Evolutionary conservation across 2,113 vertebrate species (phyloP).

Genomic region (Seriola rivoliana): DNA sequence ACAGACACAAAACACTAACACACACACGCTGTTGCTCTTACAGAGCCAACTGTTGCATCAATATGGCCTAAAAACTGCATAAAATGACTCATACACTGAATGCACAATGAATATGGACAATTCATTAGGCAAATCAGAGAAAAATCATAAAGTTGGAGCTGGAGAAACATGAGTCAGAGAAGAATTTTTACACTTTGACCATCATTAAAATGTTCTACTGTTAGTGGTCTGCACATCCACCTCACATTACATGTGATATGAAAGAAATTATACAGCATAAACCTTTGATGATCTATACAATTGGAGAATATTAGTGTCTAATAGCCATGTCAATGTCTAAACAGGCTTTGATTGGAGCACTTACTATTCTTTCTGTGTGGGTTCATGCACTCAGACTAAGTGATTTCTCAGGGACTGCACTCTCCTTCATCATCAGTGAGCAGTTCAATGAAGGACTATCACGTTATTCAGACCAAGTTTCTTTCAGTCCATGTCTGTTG

Average conservation of each 20-base stretch:
- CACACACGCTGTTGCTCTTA: not conserved
- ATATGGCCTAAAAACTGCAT: not conserved
- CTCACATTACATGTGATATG: not conserved
- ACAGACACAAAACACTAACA: conserved; percentile 6
- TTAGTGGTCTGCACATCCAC: not conserved
- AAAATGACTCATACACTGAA: not conserved
- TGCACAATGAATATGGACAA: not conserved
- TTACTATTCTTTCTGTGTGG: conserved; percentile 39
- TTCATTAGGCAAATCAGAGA: not conserved
- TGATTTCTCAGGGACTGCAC: conserved; percentile 66
- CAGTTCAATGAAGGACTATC: conserved; percentile 52
- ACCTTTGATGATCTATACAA: conserved; percentile 48
- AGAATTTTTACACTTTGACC: not conserved
- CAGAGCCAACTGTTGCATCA: conserved; percentile 14
- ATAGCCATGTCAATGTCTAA: conserved; percentile 29
- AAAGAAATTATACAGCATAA: not conserved
- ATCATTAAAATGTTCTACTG: not conserved
- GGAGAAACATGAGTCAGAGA: not conserved
- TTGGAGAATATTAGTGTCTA: conserved; percentile 38
- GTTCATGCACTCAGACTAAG: conserved; percentile 49
- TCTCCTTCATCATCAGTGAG: conserved; percentile 55
- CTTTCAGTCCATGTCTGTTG: conserved; percentile 42
- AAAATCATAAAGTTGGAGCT: not conserved
- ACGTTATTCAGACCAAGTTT: conserved; percentile 33
- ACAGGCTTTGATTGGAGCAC: conserved; percentile 47